Evolutionary conservation across 1,140 invertebrate genomes (phyloP).

Genomic region (Papilio aristodemus): DNA sequence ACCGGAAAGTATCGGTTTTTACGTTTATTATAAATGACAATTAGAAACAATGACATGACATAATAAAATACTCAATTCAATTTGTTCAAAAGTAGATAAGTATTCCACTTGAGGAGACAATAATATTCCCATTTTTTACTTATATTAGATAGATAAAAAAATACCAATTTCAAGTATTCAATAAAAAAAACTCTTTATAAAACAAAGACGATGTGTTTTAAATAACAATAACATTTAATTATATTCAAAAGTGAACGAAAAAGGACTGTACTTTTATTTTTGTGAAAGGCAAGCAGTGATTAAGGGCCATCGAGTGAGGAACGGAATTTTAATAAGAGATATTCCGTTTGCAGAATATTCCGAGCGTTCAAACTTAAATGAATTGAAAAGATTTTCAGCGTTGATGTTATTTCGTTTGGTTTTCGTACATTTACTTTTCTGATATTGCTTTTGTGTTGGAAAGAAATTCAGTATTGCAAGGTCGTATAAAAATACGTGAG

Average conservation of each 20-base stretch:
- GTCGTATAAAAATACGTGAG: background rate
- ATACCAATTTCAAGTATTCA: background rate
- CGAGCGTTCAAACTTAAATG: constrained; percentile 13
- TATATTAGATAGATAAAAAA: too few species aligned
- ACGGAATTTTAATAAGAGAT: constrained; percentile 28
- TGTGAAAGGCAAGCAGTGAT: constrained; percentile 1
- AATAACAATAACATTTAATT: constrained; percentile 30
- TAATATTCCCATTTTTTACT: too few species aligned
- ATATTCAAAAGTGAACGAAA: constrained; percentile 12
- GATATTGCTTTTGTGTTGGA: background rate
- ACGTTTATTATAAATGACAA: too few species aligned
- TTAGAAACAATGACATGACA: too few species aligned
- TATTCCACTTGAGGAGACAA: too few species aligned
- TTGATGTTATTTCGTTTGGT: constrained; percentile 9
- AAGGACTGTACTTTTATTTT: constrained; percentile 21
- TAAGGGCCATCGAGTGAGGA: constrained; percentile 7
- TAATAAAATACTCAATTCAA: too few species aligned
- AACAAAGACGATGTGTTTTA: background rate
- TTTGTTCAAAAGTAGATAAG: too few species aligned
- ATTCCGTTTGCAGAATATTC: constrained; percentile 13
- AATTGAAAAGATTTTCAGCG: constrained; percentile 14
- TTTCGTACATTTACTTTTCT: constrained; percentile 22
- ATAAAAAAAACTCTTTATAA: background rate
- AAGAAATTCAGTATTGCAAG: background rate
- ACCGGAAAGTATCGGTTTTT: too few species aligned